phyloP scores from a whole-genome alignment of 23 tunicate species.

The Aplidium turbinatum region DNA sequence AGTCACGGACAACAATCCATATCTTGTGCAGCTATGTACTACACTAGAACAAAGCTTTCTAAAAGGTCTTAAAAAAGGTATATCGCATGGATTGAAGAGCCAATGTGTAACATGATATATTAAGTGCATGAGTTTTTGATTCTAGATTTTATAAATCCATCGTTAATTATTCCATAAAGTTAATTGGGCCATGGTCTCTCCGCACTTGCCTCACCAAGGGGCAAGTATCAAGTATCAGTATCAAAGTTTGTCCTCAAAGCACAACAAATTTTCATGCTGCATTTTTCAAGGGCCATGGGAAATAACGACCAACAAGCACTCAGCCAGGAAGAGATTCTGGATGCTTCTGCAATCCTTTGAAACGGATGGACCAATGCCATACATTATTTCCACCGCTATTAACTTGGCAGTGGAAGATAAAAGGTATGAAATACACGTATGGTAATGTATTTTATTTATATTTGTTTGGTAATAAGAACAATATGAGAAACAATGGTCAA shows the following conservation, averaged over 20 bases:
- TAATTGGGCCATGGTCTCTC: too few relatives aligned
- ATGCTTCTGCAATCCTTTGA: conserved; percentile 58
- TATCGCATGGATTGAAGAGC: too few relatives aligned
- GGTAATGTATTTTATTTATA: neutral
- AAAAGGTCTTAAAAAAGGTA: conserved; percentile 83
- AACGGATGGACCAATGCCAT: conserved; percentile 71
- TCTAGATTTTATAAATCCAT: too few relatives aligned
- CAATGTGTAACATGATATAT: too few relatives aligned
- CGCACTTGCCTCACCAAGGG: too few relatives aligned
- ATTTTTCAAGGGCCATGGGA: conserved; percentile 92
- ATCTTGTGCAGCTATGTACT: conserved; percentile 74
- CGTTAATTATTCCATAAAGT: too few relatives aligned
- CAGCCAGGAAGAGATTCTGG: conserved; percentile 69
- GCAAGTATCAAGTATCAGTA: too few relatives aligned
- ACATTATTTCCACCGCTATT: conserved; percentile 50
- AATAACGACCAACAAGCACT: conserved; percentile 37
- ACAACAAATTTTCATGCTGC: too few relatives aligned
- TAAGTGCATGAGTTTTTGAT: too few relatives aligned
- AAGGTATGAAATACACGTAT: conserved; percentile 51
- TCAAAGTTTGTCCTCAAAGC: too few relatives aligned
- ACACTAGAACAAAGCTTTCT: conserved; percentile 76
- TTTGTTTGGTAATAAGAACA: conserved; percentile 1
- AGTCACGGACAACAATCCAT: conserved; percentile 61
- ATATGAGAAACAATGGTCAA: neutral
- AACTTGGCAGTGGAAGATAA: conserved; percentile 41